These are phyloP conservation scores for Hapalemur alaotrensis DNA, from an alignment of 2,797 vertebrate species.

Conservation along the genomic window DNA sequence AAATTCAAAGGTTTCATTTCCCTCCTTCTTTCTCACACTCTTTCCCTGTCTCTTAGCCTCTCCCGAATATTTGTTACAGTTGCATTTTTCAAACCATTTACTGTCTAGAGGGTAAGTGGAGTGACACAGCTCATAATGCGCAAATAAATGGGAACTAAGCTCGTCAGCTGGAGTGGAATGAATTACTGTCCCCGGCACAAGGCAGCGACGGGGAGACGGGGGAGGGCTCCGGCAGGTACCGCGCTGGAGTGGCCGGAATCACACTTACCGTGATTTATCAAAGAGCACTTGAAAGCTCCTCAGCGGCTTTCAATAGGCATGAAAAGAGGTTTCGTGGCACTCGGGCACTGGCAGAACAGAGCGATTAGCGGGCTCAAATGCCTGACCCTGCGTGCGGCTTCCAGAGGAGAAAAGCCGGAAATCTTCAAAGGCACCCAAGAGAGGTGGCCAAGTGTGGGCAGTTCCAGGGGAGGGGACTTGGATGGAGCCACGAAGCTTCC, in stretches of 20 bases:
- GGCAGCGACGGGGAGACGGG: slow-evolving; percentile 83
- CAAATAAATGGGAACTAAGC: slow-evolving; percentile 84
- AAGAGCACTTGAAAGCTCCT: slow-evolving; percentile 95
- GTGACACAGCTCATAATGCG: slow-evolving; percentile 83
- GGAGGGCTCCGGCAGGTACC: slow-evolving; percentile 83
- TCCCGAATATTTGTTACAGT: slow-evolving; percentile 82
- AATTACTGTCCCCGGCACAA: slow-evolving; percentile 85
- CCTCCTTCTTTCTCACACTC: slow-evolving; percentile 3
- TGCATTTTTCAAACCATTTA: slow-evolving; percentile 83
- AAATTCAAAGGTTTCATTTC: slow-evolving; percentile 74
- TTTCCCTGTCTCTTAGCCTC: background rate
- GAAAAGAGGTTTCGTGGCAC: slow-evolving; percentile 87
- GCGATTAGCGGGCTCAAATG: slow-evolving; percentile 78
- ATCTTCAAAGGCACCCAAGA: slow-evolving; percentile 72
- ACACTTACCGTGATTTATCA: slow-evolving; percentile 91
- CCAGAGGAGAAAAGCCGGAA: slow-evolving; percentile 53
- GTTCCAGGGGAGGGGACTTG: background rate
- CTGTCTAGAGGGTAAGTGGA: slow-evolving; percentile 83
- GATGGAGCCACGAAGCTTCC: background rate
- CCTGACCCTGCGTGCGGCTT: slow-evolving; percentile 65
- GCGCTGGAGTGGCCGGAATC: slow-evolving; percentile 88
- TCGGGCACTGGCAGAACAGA: slow-evolving; percentile 75
- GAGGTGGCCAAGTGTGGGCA: background rate
- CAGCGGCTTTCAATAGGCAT: slow-evolving; percentile 90
- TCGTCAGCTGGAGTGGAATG: slow-evolving; percentile 85